These are phyloP conservation scores for Dufourea novaeangliae DNA, from an alignment of 1,140 invertebrate species.

Conservation along the genomic window DNA sequence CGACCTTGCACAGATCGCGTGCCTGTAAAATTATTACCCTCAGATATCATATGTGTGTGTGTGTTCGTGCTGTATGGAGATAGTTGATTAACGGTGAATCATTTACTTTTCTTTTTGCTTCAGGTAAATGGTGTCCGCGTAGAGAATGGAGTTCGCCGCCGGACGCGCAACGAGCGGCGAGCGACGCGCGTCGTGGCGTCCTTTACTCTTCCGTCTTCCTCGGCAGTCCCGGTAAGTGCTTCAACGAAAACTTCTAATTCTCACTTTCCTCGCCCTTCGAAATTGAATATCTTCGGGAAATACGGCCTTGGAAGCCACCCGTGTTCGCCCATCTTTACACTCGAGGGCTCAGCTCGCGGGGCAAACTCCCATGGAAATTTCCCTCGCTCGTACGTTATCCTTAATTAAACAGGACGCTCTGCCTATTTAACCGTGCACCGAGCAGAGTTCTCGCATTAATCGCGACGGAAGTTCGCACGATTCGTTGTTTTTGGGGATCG, in stretches of 20 bases:
- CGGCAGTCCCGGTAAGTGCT: conserved; percentile 92
- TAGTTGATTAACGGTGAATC: conserved; percentile 29
- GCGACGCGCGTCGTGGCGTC: conserved; percentile 88
- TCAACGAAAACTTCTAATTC: background rate
- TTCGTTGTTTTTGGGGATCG: background rate
- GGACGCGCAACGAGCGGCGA: conserved; percentile 86
- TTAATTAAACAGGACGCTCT: conserved; percentile 24
- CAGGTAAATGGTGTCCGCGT: conserved; percentile 94
- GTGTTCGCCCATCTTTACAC: too few relatives aligned
- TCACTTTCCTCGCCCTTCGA: background rate
- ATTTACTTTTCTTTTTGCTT: conserved; percentile 79
- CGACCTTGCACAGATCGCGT: too few relatives aligned
- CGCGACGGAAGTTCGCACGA: background rate
- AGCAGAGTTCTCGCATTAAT: background rate
- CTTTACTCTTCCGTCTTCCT: conserved; percentile 94
- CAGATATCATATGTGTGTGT: background rate
- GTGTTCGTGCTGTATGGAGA: background rate
- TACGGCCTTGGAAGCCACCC: too few relatives aligned
- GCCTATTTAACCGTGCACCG: background rate
- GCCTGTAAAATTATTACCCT: too few relatives aligned
- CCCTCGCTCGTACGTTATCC: conserved; percentile 11
- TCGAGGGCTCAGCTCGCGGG: background rate
- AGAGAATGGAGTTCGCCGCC: conserved; percentile 93
- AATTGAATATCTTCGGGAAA: conserved; percentile 28
- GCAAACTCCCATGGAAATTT: background rate